Percentiles rank a stretch among this genome's conserved stretches.
These are phyloP conservation scores for Poecile atricapillus DNA, from an alignment of 2,113 vertebrate genomes.

Conservation along the genomic window DNA sequence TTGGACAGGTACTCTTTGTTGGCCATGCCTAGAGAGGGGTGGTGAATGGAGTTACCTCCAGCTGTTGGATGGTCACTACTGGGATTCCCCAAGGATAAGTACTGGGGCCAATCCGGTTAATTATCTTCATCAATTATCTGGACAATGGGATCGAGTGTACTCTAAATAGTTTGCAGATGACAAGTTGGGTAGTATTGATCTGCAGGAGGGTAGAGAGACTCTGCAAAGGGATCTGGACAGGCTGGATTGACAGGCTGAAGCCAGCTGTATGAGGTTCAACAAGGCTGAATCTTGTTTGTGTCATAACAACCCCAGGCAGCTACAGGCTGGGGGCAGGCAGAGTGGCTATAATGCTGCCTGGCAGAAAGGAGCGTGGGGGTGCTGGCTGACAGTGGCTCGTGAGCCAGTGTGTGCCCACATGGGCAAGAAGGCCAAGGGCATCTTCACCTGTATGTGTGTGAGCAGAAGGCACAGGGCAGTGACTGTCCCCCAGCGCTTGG, in stretches of 20 bases:
- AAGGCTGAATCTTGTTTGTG: neutral
- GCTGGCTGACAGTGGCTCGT: fast-evolving
- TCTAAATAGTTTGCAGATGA: neutral
- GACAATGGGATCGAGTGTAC: fast-evolving
- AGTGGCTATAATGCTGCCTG: neutral
- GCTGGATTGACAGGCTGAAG: neutral
- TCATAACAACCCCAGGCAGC: neutral
- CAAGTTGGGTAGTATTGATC: neutral
- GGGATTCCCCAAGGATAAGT: neutral
- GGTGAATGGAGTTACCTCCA: neutral
- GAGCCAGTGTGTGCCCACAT: neutral
- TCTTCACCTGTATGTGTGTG: neutral
- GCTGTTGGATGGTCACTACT: neutral
- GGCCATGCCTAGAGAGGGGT: neutral
- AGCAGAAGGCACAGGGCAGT: neutral
- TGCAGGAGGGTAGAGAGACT: neutral
- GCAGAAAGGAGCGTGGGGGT: neutral
- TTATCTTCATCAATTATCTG: neutral
- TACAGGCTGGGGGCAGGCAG: neutral
- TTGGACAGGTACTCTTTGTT: neutral
- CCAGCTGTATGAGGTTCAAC: neutral
- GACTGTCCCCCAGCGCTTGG: no score
- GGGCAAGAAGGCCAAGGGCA: neutral
- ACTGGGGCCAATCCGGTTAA: neutral
- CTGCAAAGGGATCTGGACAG: neutral